These are phyloP conservation scores for Tragelaphus buxtoni DNA, from an alignment of 2,113 vertebrate species.

Conservation along the genomic window DNA sequence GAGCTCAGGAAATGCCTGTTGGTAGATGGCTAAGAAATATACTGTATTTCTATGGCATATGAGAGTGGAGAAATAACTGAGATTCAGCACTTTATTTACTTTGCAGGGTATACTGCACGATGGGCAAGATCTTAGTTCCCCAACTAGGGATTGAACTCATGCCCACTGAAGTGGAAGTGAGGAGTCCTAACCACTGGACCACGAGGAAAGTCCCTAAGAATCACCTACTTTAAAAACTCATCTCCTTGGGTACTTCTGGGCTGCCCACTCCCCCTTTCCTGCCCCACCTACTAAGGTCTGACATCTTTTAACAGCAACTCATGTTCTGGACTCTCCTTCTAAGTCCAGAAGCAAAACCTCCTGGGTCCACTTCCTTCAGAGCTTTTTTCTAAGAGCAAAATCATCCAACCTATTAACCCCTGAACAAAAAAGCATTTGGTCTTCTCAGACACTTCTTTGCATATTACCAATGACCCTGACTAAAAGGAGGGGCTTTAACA, in stretches of 20 bases:
- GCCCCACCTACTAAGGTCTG: background rate
- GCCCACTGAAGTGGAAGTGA: background rate
- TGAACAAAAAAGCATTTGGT: background rate
- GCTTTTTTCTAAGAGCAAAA: background rate
- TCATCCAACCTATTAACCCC: background rate
- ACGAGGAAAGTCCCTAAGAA: background rate
- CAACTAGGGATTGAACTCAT: background rate
- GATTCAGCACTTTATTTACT: background rate
- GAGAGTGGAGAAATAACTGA: background rate
- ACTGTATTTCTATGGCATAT: background rate
- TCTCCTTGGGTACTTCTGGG: background rate
- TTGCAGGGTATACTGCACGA: rapidly evolving
- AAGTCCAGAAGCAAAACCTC: background rate
- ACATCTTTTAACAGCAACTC: background rate
- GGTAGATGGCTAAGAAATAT: background rate
- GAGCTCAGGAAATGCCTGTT: background rate
- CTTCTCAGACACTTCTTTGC: background rate
- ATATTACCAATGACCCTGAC: background rate
- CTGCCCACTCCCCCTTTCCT: background rate
- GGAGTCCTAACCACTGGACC: background rate
- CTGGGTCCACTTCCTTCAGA: background rate
- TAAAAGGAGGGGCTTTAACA: background rate
- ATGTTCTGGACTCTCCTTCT: background rate
- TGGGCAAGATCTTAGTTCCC: background rate
- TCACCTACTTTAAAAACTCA: background rate